These are phyloP conservation scores for Apomyelois bistriatella DNA, from an alignment of 2,888 invertebrate genomes.

Conservation along the genomic window DNA sequence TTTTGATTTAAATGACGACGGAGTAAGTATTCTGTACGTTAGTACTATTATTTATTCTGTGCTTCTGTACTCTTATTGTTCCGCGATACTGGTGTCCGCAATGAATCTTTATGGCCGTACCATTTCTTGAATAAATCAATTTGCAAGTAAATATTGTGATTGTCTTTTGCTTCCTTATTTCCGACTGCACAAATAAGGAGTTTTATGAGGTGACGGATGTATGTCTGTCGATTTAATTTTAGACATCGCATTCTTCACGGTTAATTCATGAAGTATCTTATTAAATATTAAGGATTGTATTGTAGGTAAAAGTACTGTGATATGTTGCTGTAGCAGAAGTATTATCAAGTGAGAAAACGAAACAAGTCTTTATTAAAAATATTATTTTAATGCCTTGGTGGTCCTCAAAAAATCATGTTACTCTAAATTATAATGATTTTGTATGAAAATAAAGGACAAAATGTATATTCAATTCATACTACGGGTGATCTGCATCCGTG, in stretches of 20 bases:
- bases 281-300: not conserved
- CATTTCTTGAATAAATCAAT: constrained; percentile 2
- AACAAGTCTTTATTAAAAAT: too few relatives aligned
- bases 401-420: too few relatives aligned
- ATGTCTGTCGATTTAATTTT: not conserved
- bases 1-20: too few relatives aligned
- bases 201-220: constrained; percentile 1
- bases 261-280: not conserved
- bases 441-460: too few relatives aligned
- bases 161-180: constrained; percentile 6
- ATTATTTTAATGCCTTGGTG: too few relatives aligned
- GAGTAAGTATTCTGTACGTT: too few relatives aligned
- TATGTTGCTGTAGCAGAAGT: not conserved
- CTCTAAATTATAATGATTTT: too few relatives aligned
- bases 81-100: not conserved
- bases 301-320: not conserved
- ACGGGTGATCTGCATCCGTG: too few relatives aligned
- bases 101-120: not conserved
- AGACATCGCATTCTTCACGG: not conserved
- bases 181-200: constrained; percentile 5
- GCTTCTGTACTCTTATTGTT: not conserved
- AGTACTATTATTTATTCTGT: too few relatives aligned
- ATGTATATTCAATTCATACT: too few relatives aligned
- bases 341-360: too few relatives aligned
- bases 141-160: constrained; percentile 11